Conservation (phyloP, 2,888 invertebrate species). For the Mythimna pallens region DNA sequence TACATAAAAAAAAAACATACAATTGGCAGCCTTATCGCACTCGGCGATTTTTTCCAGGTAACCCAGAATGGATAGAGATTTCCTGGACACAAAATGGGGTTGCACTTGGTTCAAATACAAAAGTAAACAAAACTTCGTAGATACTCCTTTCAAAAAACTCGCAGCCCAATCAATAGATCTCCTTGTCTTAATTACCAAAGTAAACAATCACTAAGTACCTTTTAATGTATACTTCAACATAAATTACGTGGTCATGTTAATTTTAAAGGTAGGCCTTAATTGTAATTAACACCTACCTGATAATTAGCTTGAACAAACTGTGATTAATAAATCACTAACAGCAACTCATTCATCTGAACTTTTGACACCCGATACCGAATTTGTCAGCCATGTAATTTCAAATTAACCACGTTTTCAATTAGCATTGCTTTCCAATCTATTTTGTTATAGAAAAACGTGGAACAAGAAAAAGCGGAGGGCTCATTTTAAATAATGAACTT, state of each 20-base stretch:
- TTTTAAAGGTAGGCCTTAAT: slow-evolving; percentile 16
- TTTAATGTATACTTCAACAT: neutral
- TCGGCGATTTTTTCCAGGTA: too few relatives aligned
- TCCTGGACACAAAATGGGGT: too few relatives aligned
- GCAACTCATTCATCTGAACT: slow-evolving; percentile 33
- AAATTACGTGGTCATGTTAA: neutral
- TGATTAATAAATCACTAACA: slow-evolving; percentile 50
- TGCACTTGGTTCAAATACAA: too few relatives aligned
- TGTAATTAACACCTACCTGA: slow-evolving; percentile 27
- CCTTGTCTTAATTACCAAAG: too few relatives aligned
- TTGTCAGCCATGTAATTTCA: slow-evolving; percentile 48
- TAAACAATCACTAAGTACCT: neutral
- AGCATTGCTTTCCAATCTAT: slow-evolving; percentile 25
- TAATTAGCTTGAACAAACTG: slow-evolving; percentile 41
- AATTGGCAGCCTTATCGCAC: too few relatives aligned
- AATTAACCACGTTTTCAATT: slow-evolving; percentile 50
- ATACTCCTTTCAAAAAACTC: too few relatives aligned
- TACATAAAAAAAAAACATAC: too few relatives aligned
- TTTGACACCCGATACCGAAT: slow-evolving; percentile 47
- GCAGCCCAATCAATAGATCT: too few relatives aligned
- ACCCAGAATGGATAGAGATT: too few relatives aligned
- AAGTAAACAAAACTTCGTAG: too few relatives aligned
- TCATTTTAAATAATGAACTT: neutral
- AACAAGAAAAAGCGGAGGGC: slow-evolving; percentile 5
- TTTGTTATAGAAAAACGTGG: slow-evolving; percentile 18